A percentile compares a stretch with the other conserved stretches of the same genome.
phyloP scores from a whole-genome alignment of 2,797 vertebrate species.

The Ammospiza maritima region DNA sequence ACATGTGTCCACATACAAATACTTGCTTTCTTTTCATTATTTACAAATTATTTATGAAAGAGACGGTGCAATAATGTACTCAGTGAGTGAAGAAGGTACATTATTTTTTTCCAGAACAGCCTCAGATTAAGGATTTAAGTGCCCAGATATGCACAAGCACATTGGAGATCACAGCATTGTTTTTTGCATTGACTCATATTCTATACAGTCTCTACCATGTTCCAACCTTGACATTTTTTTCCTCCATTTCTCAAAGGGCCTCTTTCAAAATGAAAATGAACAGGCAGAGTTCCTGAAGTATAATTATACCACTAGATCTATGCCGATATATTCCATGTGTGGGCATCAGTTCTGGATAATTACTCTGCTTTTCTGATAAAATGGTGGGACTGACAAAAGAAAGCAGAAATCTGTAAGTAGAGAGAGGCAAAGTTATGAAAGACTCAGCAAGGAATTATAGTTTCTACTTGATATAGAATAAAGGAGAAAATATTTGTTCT shows the following conservation, averaged over 20 bases:
- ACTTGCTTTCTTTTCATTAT: not conserved
- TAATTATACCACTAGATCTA: slow-evolving; percentile 20
- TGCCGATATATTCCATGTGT: slow-evolving; percentile 3
- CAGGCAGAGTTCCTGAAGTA: not conserved
- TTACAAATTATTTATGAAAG: not conserved
- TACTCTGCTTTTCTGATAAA: slow-evolving; percentile 18
- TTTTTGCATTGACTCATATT: not conserved
- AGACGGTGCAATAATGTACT: not conserved
- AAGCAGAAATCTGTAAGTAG: not conserved
- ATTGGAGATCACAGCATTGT: not conserved
- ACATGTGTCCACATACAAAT: not conserved
- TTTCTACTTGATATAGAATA: not conserved
- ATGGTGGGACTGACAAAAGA: slow-evolving; percentile 8
- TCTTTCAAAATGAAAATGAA: slow-evolving; percentile 25
- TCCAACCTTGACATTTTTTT: not conserved
- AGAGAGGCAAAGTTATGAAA: not conserved
- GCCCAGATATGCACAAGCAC: not conserved
- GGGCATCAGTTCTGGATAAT: slow-evolving; percentile 31
- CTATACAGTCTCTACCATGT: not conserved
- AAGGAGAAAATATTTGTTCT: not conserved
- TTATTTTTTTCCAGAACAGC: not conserved
- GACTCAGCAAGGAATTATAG: not conserved
- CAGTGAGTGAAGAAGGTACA: not conserved
- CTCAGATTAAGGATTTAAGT: not conserved
- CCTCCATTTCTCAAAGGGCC: not conserved